Conservation (phyloP, 2,113 vertebrate genomes). For the Saccopteryx leptura region DNA sequence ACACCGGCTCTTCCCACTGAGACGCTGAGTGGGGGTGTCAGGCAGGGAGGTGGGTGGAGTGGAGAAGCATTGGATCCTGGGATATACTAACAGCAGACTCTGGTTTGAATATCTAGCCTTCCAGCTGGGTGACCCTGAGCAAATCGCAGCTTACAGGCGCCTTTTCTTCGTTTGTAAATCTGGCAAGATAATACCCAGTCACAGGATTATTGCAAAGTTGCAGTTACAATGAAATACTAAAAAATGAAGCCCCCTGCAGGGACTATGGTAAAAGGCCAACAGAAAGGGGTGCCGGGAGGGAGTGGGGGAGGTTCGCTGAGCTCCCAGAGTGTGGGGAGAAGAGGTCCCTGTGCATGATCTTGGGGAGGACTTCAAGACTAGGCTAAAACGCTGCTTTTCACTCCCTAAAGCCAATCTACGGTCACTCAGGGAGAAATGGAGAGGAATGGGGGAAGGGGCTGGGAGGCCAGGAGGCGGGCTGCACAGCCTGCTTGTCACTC, state of each 20-base stretch:
- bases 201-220: not conserved
- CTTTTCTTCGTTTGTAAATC: slow-evolving; percentile 1
- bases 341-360: not conserved
- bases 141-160: not conserved
- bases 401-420: not conserved
- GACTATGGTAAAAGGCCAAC: not conserved
- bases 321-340: not conserved
- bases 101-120: not conserved
- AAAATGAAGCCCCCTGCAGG: not conserved
- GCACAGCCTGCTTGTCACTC: not conserved
- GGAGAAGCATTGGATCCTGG: not conserved
- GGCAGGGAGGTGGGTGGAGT: not conserved
- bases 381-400: not conserved
- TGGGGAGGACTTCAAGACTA: not conserved
- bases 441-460: not conserved
- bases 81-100: not conserved
- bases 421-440: slow-evolving; percentile 29
- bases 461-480: not conserved
- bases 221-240: not conserved
- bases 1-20: not conserved
- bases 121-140: not conserved
- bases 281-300: not conserved
- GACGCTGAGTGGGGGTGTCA: not conserved
- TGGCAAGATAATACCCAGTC: not conserved
- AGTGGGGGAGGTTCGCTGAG: fast-evolving